Percentiles rank a stretch among this genome's conserved stretches.
These are phyloP conservation scores for Leptarthrus brevirostris DNA, from an alignment of 2,888 invertebrate species.

Conservation along the genomic window DNA sequence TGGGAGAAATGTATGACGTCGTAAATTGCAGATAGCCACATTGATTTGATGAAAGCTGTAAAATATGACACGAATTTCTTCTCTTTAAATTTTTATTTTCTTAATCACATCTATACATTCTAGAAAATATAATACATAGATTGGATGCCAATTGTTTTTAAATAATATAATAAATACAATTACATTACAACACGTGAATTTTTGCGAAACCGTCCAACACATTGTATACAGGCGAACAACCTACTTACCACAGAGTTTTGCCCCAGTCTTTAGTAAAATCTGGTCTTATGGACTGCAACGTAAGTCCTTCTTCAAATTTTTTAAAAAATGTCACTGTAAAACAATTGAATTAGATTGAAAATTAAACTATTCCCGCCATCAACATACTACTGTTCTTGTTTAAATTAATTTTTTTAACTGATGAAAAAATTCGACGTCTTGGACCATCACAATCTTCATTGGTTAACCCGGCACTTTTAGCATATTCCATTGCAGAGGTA, in stretches of 20 bases:
- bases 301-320: conserved; percentile 31
- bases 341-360: background rate
- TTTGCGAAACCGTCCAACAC: too few species aligned
- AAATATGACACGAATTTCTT: too few species aligned
- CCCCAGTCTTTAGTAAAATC: background rate
- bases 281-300: conserved; percentile 36
- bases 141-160: too few species aligned
- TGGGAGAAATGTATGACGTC: too few species aligned
- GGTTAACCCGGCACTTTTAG: background rate
- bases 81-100: too few species aligned
- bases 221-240: too few species aligned
- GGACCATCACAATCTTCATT: background rate
- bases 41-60: too few species aligned
- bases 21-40: too few species aligned
- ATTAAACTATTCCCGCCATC: background rate
- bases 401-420: background rate
- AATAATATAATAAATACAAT: too few species aligned
- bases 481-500: conserved; percentile 35
- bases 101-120: too few species aligned
- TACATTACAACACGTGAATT: too few species aligned
- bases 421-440: background rate
- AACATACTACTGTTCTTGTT: conserved; percentile 9
- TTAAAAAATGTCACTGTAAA: conserved; percentile 15
- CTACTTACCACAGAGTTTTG: background rate
- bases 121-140: too few species aligned